These are phyloP conservation scores for Phlogophora meticulosa DNA, from an alignment of 2,888 invertebrate species.

Conservation along the genomic window DNA sequence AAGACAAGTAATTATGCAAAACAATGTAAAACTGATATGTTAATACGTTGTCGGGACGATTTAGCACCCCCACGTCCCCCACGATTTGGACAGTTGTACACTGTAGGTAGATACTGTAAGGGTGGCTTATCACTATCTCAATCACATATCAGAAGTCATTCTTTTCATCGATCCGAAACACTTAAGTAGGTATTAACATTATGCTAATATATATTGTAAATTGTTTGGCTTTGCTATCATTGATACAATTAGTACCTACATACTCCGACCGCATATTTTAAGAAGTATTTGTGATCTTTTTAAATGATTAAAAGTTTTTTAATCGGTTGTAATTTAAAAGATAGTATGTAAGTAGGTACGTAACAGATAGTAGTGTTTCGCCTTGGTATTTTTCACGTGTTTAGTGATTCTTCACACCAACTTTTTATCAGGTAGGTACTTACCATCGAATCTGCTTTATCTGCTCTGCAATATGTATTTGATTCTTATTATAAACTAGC, in stretches of 20 bases:
- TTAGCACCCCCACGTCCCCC: slow-evolving; percentile 87
- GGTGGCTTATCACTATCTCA: slow-evolving; percentile 80
- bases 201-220: slow-evolving; percentile 71
- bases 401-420: background rate
- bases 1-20: slow-evolving; percentile 82
- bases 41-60: slow-evolving; percentile 86
- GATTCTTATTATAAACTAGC: too few relatives aligned
- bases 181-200: slow-evolving; percentile 67
- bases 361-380: background rate
- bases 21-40: slow-evolving; percentile 86
- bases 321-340: slow-evolving; percentile 29
- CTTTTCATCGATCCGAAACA: slow-evolving; percentile 80
- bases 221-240: slow-evolving; percentile 66
- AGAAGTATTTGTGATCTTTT: slow-evolving; percentile 5
- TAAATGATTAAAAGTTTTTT: slow-evolving; percentile 21
- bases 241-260: slow-evolving; percentile 68
- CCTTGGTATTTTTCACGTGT: background rate
- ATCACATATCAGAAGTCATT: slow-evolving; percentile 77
- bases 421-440: too few relatives aligned
- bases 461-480: too few relatives aligned
- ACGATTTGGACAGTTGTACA: slow-evolving; percentile 80
- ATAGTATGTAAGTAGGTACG: background rate
- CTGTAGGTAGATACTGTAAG: slow-evolving; percentile 74
- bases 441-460: too few relatives aligned
- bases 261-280: slow-evolving; percentile 40